Percentiles rank a stretch among this genome's conserved stretches.
Evolutionary conservation across 2,888 invertebrate genomes (phyloP).

Genomic region (Nemotelus pantherinus): DNA sequence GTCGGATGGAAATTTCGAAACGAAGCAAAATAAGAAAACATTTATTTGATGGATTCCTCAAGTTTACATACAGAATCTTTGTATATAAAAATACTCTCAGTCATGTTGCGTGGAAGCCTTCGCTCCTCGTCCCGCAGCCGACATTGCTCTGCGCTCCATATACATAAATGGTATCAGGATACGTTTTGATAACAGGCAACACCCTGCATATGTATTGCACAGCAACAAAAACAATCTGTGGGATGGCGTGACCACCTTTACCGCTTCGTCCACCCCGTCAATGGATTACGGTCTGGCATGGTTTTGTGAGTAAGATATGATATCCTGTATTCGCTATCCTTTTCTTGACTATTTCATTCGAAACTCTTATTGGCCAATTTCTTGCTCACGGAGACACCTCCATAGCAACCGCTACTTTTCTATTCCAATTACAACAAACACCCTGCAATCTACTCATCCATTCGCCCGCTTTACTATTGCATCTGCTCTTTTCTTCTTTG

Average conservation of each 20-base stretch:
- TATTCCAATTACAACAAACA: conserved; percentile 46
- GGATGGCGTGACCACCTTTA: not conserved
- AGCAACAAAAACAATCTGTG: not conserved
- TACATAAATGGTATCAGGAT: conserved; percentile 25
- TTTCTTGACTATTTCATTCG: conserved; percentile 37
- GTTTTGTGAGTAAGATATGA: conserved; percentile 3
- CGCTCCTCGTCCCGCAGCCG: conserved; percentile 32
- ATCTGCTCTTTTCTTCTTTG: conserved; percentile 10
- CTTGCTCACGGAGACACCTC: conserved; percentile 48
- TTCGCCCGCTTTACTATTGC: not conserved
- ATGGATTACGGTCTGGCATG: conserved; percentile 1
- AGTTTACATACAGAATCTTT: conserved; percentile 52
- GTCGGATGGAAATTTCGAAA: conserved; percentile 50
- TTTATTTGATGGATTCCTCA: conserved; percentile 53
- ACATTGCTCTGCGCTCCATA: not conserved
- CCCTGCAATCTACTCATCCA: conserved; percentile 8
- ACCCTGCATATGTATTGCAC: conserved; percentile 16
- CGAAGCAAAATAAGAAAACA: conserved; percentile 52
- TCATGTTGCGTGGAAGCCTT: conserved; percentile 44
- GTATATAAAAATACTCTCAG: conserved; percentile 50
- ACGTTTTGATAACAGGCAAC: conserved; percentile 38
- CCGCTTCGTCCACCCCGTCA: not conserved
- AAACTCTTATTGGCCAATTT: conserved; percentile 51
- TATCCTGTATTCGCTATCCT: conserved; percentile 26
- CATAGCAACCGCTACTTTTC: conserved; percentile 47